Evolutionary conservation across 2,113 vertebrate genomes (phyloP).

Genomic region (Cavia porcellus): DNA sequence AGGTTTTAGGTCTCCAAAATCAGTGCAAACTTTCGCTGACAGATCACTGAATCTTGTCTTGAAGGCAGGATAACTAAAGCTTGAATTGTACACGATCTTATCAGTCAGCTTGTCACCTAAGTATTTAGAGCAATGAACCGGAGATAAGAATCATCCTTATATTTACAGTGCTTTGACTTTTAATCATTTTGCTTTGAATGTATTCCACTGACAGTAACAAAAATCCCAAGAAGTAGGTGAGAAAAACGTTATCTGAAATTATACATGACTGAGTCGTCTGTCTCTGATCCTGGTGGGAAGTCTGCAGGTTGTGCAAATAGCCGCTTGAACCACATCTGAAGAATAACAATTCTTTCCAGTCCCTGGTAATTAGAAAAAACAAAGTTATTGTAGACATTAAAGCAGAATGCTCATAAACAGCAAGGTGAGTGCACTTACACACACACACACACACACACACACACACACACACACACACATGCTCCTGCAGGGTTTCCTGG

Average conservation of each 20-base stretch:
- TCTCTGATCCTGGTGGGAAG: fast-evolving
- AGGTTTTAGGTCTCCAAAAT: neutral
- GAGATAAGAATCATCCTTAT: fast-evolving
- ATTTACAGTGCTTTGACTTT: neutral
- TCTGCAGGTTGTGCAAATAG: fast-evolving
- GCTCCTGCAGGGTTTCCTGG: neutral
- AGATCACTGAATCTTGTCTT: neutral
- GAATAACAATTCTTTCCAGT: neutral
- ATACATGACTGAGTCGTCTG: fast-evolving
- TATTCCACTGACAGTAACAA: too few species aligned
- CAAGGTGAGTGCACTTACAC: neutral
- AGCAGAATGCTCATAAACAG: neutral
- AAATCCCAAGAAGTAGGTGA: neutral
- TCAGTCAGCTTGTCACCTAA: fast-evolving
- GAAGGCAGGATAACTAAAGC: too few species aligned
- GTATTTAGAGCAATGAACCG: fast-evolving
- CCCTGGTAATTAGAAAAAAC: neutral
- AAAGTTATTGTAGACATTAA: too few species aligned
- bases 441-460: neutral
- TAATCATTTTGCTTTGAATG: neutral
- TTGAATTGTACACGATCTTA: fast-evolving
- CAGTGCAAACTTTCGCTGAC: neutral
- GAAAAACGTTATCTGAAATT: too few species aligned
- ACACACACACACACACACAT: neutral
- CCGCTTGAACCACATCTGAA: neutral